A percentile compares a stretch with the other conserved stretches of the same genome.
phyloP scores from a whole-genome alignment of 2,888 invertebrate species.

The Platycheirus rosarum region DNA sequence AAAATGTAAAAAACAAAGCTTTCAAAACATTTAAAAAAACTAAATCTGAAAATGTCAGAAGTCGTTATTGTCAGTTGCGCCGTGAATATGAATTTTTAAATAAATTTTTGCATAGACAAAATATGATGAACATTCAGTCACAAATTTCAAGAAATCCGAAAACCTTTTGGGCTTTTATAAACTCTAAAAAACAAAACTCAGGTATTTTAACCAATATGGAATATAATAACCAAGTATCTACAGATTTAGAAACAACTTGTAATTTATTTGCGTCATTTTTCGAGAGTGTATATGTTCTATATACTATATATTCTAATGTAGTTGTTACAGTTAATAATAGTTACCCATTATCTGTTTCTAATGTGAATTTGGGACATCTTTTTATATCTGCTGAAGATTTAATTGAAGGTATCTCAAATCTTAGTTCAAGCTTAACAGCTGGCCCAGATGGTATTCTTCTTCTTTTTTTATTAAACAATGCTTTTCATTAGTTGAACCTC shows the following conservation, averaged over 20 bases:
- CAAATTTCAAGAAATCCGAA: background rate
- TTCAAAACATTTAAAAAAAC: background rate
- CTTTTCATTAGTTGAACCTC: background rate
- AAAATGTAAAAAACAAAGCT: slow-evolving; percentile 15
- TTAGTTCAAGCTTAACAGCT: background rate
- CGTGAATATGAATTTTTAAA: slow-evolving; percentile 4
- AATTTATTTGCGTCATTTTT: background rate
- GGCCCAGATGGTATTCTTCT: slow-evolving; percentile 4
- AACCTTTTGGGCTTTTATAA: slow-evolving; percentile 1
- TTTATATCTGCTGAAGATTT: background rate
- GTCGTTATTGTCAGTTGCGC: background rate
- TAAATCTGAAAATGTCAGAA: background rate
- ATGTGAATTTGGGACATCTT: background rate
- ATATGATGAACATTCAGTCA: background rate
- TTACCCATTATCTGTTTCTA: background rate
- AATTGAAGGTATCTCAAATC: background rate
- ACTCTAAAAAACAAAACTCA: background rate
- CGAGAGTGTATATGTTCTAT: background rate
- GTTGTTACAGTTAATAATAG: no score
- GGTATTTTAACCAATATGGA: background rate
- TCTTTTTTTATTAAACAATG: background rate
- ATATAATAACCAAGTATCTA: background rate
- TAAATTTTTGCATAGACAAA: slow-evolving; percentile 1
- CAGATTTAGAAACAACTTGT: background rate
- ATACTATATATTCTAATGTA: background rate